A percentile compares a stretch with the other conserved stretches of the same genome.
These are phyloP conservation scores for Subacronicta megacephala DNA, from an alignment of 2,888 invertebrate species.

Conservation along the genomic window DNA sequence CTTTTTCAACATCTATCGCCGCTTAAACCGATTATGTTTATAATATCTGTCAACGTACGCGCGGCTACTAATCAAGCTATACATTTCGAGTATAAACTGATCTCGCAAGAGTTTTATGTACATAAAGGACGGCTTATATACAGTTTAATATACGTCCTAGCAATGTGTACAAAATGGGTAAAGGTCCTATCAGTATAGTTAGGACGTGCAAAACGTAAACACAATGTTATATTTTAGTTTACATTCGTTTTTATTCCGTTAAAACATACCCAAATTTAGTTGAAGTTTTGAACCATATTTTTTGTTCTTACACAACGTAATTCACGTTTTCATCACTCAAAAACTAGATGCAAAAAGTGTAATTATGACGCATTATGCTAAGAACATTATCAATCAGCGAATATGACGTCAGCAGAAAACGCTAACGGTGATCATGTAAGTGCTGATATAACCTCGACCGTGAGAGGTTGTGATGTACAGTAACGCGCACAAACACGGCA, in stretches of 20 bases:
- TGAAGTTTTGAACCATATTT: slow-evolving; percentile 3
- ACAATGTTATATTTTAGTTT: too few relatives aligned
- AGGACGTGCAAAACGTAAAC: too few relatives aligned
- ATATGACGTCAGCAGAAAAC: slow-evolving; percentile 58
- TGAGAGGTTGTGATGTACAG: slow-evolving; percentile 33
- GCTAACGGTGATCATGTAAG: slow-evolving; percentile 64
- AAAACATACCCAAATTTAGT: not conserved
- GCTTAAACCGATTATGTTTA: slow-evolving; percentile 10
- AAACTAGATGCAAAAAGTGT: slow-evolving; percentile 24
- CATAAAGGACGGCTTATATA: too few relatives aligned
- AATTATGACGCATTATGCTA: slow-evolving; percentile 45
- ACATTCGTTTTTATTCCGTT: not conserved
- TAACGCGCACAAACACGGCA: slow-evolving; percentile 28
- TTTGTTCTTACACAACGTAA: slow-evolving; percentile 2
- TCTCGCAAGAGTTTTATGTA: too few relatives aligned
- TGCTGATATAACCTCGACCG: slow-evolving; percentile 56
- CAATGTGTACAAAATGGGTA: too few relatives aligned
- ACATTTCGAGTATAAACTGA: too few relatives aligned
- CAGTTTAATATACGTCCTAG: too few relatives aligned
- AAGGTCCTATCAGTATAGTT: too few relatives aligned
- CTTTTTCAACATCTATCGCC: slow-evolving; percentile 28
- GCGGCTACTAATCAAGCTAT: too few relatives aligned
- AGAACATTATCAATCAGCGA: slow-evolving; percentile 46
- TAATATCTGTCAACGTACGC: slow-evolving; percentile 12
- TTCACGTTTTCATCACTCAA: slow-evolving; percentile 3